phyloP scores from a whole-genome alignment of 2,113 vertebrate species.

The Dolichotis patagonum region DNA sequence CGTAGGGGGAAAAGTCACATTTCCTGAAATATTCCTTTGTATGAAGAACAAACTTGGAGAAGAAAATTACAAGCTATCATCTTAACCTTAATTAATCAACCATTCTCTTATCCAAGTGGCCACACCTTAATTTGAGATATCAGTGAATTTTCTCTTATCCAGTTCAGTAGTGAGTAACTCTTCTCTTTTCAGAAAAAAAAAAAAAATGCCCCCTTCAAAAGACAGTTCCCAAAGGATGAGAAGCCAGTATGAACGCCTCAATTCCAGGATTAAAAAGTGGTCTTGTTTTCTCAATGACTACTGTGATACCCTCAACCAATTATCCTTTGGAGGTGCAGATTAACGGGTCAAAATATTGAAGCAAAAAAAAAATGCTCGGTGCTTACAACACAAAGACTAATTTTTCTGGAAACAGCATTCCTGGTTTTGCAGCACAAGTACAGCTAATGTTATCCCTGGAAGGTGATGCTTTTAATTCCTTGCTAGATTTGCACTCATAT shows the following conservation, averaged over 20 bases:
- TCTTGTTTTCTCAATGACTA: not conserved
- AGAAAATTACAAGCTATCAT: not conserved
- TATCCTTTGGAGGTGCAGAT: not conserved
- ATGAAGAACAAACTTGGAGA: not conserved
- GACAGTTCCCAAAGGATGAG: not conserved
- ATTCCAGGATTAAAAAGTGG: not conserved
- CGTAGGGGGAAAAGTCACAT: not conserved
- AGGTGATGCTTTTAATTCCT: not conserved
- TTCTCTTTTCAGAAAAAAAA: not conserved
- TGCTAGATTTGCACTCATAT: not conserved
- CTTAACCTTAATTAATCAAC: not conserved
- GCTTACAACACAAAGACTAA: not conserved
- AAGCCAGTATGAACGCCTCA: not conserved
- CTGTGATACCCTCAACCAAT: not conserved
- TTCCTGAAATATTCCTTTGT: not conserved
- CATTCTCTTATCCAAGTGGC: not conserved
- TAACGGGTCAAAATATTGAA: conserved; percentile 12
- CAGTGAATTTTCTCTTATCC: not conserved
- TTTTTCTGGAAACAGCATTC: not conserved
- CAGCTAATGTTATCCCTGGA: not conserved
- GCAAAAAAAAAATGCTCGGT: not conserved
- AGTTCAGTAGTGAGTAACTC: not conserved
- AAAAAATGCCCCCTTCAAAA: not conserved
- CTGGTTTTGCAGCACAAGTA: not conserved
- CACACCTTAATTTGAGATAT: not conserved